Evolutionary conservation across 2,113 vertebrate species (phyloP), one percentile per base, ranked within the genome.

Genomic region (Mustela lutreola): DNA sequence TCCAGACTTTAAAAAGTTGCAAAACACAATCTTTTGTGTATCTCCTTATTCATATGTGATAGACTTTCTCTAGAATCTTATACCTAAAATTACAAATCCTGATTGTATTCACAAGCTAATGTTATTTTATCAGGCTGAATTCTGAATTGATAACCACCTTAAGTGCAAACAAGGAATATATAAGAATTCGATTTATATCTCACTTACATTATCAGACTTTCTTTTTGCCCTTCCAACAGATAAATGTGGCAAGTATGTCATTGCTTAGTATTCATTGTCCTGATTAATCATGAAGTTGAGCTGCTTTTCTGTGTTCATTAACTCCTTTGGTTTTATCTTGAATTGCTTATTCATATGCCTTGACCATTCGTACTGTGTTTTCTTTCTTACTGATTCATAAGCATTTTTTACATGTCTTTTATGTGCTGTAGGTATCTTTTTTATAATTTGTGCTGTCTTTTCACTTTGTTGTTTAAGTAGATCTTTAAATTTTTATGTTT

Each of bases 101-200:
- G 11, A 88, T 96, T 83, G 6, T 76, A 63, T 58, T n/a, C 50
- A 87, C 16, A 48, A 76, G 14, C 53, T 92, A 11, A 96, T 71
- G 45, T 96, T 89, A 70, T 39, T 19, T 88, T n/a, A 24, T 83
- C 22, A 83, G 36, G 22, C n/a, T 89, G 67, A 92, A 73, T 88
- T 82, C 76, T 71, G 63, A 89, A 89, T 48, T 83, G 21, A 21
- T 82, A 58, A 80, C 6, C 26, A 87, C 45, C 26, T 50, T 70
- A 39, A 53, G 53, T 36, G 48, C n/a, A 89, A 53, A 62, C 12
- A 53, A 63, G 19, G 73, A 75, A 63, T 75, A 63, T 63, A 7
- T 58, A 22, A 62, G 26, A 65, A 19, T n/a, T 78, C 36, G 42
- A 18, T 36, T 24, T 84, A 0, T 65, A 67, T 91, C 36, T 75